These are phyloP conservation scores for Molanna angustata DNA, from an alignment of 2,888 invertebrate genomes.

Conservation along the genomic window DNA sequence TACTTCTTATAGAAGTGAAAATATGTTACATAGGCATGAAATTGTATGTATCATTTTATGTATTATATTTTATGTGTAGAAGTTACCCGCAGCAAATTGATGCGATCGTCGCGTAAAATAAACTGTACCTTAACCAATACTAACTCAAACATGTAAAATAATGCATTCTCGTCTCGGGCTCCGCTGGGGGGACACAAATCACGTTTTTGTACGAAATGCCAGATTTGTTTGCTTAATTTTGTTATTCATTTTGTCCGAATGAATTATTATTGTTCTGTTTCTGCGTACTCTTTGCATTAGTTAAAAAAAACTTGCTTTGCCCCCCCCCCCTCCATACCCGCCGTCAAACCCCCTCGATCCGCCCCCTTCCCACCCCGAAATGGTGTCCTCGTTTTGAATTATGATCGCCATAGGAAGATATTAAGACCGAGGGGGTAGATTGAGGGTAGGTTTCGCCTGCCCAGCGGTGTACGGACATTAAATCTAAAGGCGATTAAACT, in stretches of 20 bases:
- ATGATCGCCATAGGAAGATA: conserved; percentile 33
- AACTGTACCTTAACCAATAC: too few relatives aligned
- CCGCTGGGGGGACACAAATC: neutral
- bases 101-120: too few relatives aligned
- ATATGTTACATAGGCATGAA: too few relatives aligned
- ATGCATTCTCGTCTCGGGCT: neutral
- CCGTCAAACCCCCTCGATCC: conserved; percentile 1
- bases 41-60: too few relatives aligned
- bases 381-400: conserved; percentile 33
- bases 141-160: too few relatives aligned
- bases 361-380: conserved; percentile 12
- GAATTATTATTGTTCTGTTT: conserved; percentile 29
- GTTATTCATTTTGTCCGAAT: conserved; percentile 23
- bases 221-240: conserved; percentile 23
- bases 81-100: too few relatives aligned
- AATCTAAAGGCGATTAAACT: conserved; percentile 24
- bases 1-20: too few relatives aligned
- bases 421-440: conserved; percentile 25
- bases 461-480: conserved; percentile 26
- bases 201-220: neutral
- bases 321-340: conserved; percentile 4
- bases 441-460: neutral
- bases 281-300: conserved; percentile 28
- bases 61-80: too few relatives aligned
- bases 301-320: conserved; percentile 25